Percentiles rank a stretch among this genome's conserved stretches.
phyloP scores from a whole-genome alignment of 2,113 vertebrate species.

The Amphiprion ocellaris region DNA sequence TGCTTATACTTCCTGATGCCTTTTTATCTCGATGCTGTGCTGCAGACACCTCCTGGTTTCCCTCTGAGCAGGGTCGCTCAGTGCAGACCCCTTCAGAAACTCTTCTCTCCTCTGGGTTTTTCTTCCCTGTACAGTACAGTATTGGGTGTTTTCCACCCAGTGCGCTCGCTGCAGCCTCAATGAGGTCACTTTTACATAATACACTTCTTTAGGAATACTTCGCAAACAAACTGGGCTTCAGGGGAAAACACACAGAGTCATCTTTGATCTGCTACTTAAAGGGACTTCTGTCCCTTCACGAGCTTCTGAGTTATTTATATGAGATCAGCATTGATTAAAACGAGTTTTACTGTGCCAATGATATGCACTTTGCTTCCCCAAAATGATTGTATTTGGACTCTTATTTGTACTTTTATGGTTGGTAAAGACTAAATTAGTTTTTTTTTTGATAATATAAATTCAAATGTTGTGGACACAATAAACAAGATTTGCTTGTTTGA shows the following conservation, averaged over 20 bases:
- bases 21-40: conserved; percentile 66
- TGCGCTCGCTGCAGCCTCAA: conserved; percentile 85
- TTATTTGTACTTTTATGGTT: conserved; percentile 70
- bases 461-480: conserved; percentile 72
- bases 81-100: conserved; percentile 54
- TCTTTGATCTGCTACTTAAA: conserved; percentile 67
- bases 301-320: conserved; percentile 83
- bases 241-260: conserved; percentile 51
- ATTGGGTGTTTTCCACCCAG: conserved; percentile 81
- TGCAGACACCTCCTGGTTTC: conserved; percentile 63
- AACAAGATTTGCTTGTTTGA: conserved; percentile 60
- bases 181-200: conserved; percentile 83
- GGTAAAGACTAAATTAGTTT: conserved; percentile 74
- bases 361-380: conserved; percentile 80
- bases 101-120: conserved; percentile 70
- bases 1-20: conserved; percentile 73
- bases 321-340: conserved; percentile 74
- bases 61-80: conserved; percentile 45
- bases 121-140: conserved; percentile 76
- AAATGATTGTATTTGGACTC: conserved; percentile 77
- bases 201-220: conserved; percentile 72
- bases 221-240: conserved; percentile 69
- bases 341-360: conserved; percentile 78
- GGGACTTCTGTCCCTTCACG: conserved; percentile 51
- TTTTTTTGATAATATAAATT: conserved; percentile 68